Conservation (phyloP, 2,113 vertebrate species). For the Eretmochelys imbricata region DNA sequence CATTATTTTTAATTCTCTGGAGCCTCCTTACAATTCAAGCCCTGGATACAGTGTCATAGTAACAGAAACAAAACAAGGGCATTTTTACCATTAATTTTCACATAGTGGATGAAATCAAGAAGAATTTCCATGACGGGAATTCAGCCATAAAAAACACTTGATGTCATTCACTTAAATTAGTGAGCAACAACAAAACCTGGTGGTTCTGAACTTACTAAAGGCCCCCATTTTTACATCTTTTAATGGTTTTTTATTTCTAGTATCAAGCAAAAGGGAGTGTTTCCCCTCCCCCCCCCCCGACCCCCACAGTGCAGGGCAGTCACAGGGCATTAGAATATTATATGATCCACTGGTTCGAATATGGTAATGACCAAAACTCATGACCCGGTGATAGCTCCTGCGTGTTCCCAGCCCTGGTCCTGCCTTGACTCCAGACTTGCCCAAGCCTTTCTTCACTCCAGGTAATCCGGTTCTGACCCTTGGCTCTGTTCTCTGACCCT, state of each 20-base stretch:
- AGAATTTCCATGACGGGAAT: not conserved
- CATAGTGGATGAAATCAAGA: not conserved
- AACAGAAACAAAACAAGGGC: conserved; percentile 9
- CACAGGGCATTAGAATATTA: not conserved
- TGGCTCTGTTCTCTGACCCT: not conserved
- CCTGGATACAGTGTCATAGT: not conserved
- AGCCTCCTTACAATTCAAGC: not conserved
- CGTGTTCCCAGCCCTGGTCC: not conserved
- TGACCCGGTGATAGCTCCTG: not conserved
- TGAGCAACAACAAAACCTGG: not conserved
- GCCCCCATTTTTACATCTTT: not conserved
- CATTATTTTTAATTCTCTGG: not conserved
- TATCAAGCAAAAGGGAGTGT: not conserved
- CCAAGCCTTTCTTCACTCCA: not conserved
- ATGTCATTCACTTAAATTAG: not conserved
- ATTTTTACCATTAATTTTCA: conserved; percentile 3
- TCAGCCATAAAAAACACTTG: not conserved
- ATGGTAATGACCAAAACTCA: not conserved
- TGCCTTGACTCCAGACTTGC: not conserved
- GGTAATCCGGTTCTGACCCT: not conserved
- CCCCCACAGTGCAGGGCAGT: not conserved
- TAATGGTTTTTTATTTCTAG: not conserved
- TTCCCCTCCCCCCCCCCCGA: not conserved
- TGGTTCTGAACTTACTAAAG: not conserved
- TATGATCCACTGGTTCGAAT: not conserved